Evolutionary conservation across 2,888 invertebrate species (phyloP).

Genomic region (Eilema sororculum): DNA sequence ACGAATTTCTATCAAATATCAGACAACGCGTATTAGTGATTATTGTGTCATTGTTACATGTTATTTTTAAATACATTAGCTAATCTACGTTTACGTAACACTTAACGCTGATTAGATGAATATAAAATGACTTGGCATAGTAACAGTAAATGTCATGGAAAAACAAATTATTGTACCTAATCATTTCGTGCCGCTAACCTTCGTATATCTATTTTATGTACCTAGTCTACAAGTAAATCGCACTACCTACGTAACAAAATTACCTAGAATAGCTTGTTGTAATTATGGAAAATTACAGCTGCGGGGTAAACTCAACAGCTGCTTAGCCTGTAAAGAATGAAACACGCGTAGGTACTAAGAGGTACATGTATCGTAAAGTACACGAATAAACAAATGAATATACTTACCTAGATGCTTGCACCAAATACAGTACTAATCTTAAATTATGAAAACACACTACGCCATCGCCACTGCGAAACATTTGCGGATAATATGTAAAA

Average conservation of each 20-base stretch:
- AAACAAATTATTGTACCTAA: slow-evolving; percentile 35
- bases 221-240: slow-evolving; percentile 36
- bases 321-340: slow-evolving; percentile 15
- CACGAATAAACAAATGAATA: slow-evolving; percentile 26
- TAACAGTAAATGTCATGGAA: slow-evolving; percentile 33
- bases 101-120: slow-evolving; percentile 1
- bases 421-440: not conserved
- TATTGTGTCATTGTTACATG: not conserved
- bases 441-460: not conserved
- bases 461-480: too few species aligned
- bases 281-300: slow-evolving; percentile 54
- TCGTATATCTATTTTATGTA: slow-evolving; percentile 31
- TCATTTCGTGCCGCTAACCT: slow-evolving; percentile 32
- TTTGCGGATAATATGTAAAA: too few species aligned
- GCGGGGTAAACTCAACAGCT: slow-evolving; percentile 29
- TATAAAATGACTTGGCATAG: slow-evolving; percentile 26
- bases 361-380: slow-evolving; percentile 14
- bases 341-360: too few species aligned
- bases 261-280: slow-evolving; percentile 38
- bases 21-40: not conserved
- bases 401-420: not conserved
- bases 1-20: not conserved
- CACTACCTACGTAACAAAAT: slow-evolving; percentile 48
- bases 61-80: slow-evolving; percentile 9
- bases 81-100: not conserved